These are phyloP conservation scores for Trachythela sp. DNA, from an alignment of 64 coral and sea anemone genomes.

Conservation along the genomic window DNA sequence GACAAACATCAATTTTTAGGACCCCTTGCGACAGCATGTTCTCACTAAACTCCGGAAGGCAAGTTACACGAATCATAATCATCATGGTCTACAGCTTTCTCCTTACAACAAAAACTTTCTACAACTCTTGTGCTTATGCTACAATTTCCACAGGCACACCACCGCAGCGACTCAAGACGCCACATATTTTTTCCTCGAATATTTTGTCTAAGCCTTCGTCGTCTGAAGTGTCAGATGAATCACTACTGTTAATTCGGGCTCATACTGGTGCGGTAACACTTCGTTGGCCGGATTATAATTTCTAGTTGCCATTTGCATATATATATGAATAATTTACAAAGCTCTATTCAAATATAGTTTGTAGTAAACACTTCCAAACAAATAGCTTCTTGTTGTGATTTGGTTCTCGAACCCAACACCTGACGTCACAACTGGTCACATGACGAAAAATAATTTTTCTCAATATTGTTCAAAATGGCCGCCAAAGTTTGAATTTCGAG, in stretches of 20 bases:
- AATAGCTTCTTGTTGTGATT: too few species aligned
- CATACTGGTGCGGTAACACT: conserved; percentile 16
- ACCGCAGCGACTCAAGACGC: background rate
- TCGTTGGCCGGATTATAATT: background rate
- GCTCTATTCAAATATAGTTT: background rate
- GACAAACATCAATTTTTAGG: conserved; percentile 16
- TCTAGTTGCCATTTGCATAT: too few species aligned
- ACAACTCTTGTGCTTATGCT: background rate
- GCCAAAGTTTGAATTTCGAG: background rate
- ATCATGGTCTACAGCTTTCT: conserved; percentile 18
- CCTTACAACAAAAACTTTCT: conserved; percentile 31
- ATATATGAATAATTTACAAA: too few species aligned
- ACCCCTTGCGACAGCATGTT: conserved; percentile 28
- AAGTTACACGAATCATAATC: conserved; percentile 9
- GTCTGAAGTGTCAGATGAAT: background rate
- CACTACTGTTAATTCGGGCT: background rate
- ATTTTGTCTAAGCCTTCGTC: background rate
- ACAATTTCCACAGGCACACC: conserved; percentile 18
- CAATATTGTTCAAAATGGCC: background rate
- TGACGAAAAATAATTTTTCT: conserved; percentile 16
- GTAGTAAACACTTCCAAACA: too few species aligned
- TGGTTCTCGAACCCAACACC: background rate
- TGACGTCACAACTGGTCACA: conserved; percentile 28
- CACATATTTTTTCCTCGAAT: conserved; percentile 22
- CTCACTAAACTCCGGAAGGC: background rate